Evolutionary conservation across 2,113 vertebrate species (phyloP), one percentile per base, ranked within the genome.

Genomic region (Zingel zingel): DNA sequence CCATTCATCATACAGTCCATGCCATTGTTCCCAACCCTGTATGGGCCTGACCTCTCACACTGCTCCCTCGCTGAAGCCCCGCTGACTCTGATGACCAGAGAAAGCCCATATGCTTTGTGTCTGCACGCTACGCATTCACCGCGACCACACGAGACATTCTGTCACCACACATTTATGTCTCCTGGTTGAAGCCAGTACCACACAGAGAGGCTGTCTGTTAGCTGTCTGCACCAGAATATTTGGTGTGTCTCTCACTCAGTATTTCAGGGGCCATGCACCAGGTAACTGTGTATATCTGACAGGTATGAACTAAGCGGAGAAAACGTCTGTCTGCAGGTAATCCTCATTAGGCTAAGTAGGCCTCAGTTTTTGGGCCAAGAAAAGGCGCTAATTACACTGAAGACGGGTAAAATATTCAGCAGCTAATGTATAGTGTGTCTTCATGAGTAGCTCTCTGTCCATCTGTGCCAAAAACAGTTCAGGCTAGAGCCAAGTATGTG

Each of bases 161-260:
- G 90, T 93, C 91, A 81, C n/a, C 30, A 50, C 27, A 51, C 77
- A 91, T 94, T 90, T 83, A 88, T 59, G 77, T 89, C 87, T 83
- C 59, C 51, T 47, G 68, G 82, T 72, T 70, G 82, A 64, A 75
- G 81, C 84, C 82, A 69, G 72, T 30, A 27, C 62, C 79, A 71
- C 77, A 82, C 50, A 45, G 53, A 74, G 56, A 74, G 73, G 23
- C 27, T 10, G 79, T 54, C 9, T 2, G 73, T 77, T 74, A 70
- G 66, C 16, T 2, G 77, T 57, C 79, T 70, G 54, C 53, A 2
- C 47, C 3, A 0, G n/a, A 79, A 30, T 53, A 57, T 78, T 54
- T 23, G 27, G 74, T 33, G 61, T 21, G 75, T 47, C 61, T 1
- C 19, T 83, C 76, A 33, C 15, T 65, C 33, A 10, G 64, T 15